Conservation (phyloP, 2,797 vertebrate genomes). For the Sebastes glaucus region DNA sequence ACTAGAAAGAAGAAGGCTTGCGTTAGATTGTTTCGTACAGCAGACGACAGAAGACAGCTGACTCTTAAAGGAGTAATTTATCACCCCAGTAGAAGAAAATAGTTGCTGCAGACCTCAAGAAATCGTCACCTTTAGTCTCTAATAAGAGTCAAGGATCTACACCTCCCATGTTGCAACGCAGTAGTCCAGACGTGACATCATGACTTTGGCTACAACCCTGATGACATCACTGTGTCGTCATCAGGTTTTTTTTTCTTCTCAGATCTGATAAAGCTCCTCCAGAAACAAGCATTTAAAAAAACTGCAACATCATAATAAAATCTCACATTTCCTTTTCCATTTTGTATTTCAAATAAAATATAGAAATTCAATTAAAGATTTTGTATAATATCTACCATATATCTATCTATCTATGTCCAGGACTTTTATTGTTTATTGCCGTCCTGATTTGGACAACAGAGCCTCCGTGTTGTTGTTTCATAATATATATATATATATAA, state of each 20-base stretch:
- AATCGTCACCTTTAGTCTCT: not conserved
- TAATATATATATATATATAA: too few species aligned
- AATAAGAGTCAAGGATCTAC: not conserved
- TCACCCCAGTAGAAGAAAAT: not conserved
- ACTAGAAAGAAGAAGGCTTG: not conserved
- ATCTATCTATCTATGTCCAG: too few species aligned
- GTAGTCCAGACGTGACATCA: not conserved
- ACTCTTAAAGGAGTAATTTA: not conserved
- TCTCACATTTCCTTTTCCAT: too few species aligned
- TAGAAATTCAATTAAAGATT: too few species aligned
- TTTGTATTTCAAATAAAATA: too few species aligned
- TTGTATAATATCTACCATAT: too few species aligned
- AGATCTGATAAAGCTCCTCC: not conserved
- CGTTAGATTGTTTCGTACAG: not conserved
- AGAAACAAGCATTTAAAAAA: too few species aligned
- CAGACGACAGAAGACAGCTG: not conserved
- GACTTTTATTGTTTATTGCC: too few species aligned
- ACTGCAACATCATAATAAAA: too few species aligned
- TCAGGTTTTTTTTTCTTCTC: not conserved
- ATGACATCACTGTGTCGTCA: not conserved
- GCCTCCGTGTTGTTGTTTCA: too few species aligned
- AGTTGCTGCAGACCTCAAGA: not conserved
- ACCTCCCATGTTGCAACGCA: not conserved
- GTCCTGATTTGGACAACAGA: too few species aligned
- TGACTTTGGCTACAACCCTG: not conserved